Evolutionary conservation across 1,140 invertebrate species (phyloP).

Genomic region (Mesaphorura yosii): DNA sequence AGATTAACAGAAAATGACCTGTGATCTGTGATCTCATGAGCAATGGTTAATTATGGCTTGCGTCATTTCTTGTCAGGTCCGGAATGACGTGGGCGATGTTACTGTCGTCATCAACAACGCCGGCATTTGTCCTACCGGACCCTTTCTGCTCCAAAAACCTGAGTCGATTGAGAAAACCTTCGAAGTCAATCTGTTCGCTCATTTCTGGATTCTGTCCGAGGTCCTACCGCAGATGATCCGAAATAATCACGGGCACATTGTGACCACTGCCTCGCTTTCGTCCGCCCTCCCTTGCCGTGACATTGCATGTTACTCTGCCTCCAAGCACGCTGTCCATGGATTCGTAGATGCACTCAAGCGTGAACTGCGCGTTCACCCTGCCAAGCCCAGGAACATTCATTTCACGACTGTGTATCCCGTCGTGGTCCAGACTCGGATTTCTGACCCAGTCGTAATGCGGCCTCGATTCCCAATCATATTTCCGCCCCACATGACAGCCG

Average conservation of each 20-base stretch:
- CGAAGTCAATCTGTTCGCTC: conserved; percentile 65
- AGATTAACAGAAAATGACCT: neutral
- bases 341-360: conserved; percentile 47
- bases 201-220: conserved; percentile 65
- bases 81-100: conserved; percentile 41
- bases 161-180: conserved; percentile 56
- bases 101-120: conserved; percentile 74
- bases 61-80: conserved; percentile 5
- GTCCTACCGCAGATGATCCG: conserved; percentile 70
- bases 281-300: conserved; percentile 60
- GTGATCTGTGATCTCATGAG: neutral
- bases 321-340: conserved; percentile 64
- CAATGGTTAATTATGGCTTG: neutral
- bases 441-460: conserved; percentile 5
- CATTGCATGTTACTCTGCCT: conserved; percentile 67
- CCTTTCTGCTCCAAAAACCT: conserved; percentile 49
- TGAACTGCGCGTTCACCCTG: conserved; percentile 48
- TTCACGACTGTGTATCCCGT: conserved; percentile 69
- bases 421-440: conserved; percentile 67
- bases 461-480: conserved; percentile 1
- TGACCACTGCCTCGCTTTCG: conserved; percentile 69
- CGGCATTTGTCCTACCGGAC: conserved; percentile 68
- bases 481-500: conserved; percentile 11
- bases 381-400: conserved; percentile 49
- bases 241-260: conserved; percentile 64